Percentiles rank a stretch among this genome's conserved stretches.
phyloP scores from a whole-genome alignment of 2,797 vertebrate genomes.

The Premnoplex brunnescens region DNA sequence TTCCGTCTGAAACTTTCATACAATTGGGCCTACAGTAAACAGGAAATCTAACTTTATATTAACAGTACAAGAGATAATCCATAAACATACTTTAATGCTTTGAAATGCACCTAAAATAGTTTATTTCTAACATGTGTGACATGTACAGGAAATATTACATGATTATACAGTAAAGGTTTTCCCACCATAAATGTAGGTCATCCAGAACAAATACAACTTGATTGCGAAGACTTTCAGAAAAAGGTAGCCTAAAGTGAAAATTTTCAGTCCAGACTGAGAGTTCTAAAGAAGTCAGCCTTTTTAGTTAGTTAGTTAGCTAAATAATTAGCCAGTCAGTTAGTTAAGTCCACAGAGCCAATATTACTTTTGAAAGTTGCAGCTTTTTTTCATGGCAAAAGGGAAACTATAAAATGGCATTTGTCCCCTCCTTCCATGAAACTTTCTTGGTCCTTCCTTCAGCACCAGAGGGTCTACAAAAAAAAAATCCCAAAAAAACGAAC shows the following conservation, averaged over 20 bases:
- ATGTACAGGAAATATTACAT: not conserved
- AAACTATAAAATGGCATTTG: not conserved
- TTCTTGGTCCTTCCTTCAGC: not conserved
- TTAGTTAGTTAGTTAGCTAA: not conserved
- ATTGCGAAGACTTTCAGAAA: not conserved
- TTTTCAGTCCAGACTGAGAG: not conserved
- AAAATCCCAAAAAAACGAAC: no score
- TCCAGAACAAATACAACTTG: constrained; percentile 24
- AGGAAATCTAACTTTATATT: constrained; percentile 16
- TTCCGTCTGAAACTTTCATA: constrained; percentile 20
- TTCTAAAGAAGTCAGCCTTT: not conserved
- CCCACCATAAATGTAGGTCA: constrained; percentile 28
- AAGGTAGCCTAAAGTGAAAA: not conserved
- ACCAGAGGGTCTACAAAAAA: not conserved
- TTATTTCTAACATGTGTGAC: not conserved
- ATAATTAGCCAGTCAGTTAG: not conserved
- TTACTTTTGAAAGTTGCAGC: not conserved
- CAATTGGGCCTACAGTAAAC: constrained; percentile 20
- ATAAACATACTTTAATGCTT: constrained; percentile 31
- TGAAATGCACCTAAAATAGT: not conserved
- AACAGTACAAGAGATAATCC: not conserved
- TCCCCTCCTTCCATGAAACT: rapidly evolving
- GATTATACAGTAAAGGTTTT: constrained; percentile 39
- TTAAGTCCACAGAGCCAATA: not conserved
- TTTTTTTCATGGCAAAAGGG: not conserved